A percentile compares a stretch with the other conserved stretches of the same genome.
phyloP scores from a whole-genome alignment of 2,113 vertebrate genomes.

The Urocolius indicus region DNA sequence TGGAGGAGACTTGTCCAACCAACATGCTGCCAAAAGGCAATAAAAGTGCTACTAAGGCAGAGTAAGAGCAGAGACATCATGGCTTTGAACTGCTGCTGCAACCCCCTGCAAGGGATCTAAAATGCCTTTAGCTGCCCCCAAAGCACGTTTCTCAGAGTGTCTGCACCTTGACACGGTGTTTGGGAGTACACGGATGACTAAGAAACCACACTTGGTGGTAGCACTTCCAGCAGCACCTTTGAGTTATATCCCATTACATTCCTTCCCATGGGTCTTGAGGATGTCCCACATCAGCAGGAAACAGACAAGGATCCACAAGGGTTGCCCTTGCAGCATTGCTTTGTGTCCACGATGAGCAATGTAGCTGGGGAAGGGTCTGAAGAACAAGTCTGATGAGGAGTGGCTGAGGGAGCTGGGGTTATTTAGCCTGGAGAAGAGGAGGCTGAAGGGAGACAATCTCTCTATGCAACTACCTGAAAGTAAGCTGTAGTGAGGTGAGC shows the following conservation, averaged over 20 bases:
- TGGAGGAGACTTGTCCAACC: not conserved
- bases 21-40: not conserved
- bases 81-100: not conserved
- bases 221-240: not conserved
- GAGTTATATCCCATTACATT: not conserved
- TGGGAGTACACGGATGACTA: not conserved
- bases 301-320: not conserved
- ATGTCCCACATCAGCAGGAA: not conserved
- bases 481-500: too few species aligned
- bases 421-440: too few species aligned
- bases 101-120: not conserved
- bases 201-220: not conserved
- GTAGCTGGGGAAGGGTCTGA: too few species aligned
- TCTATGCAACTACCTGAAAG: too few species aligned
- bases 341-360: too few species aligned
- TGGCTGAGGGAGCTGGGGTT: too few species aligned
- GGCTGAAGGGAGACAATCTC: too few species aligned
- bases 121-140: rapidly evolving
- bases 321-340: not conserved
- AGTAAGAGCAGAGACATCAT: not conserved
- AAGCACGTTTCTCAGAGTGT: not conserved
- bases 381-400: too few species aligned
- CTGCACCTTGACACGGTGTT: not conserved
- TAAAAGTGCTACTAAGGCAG: not conserved
- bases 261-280: not conserved